These are phyloP conservation scores for Leuctra nigra DNA, from an alignment of 2,888 invertebrate species.

Conservation along the genomic window DNA sequence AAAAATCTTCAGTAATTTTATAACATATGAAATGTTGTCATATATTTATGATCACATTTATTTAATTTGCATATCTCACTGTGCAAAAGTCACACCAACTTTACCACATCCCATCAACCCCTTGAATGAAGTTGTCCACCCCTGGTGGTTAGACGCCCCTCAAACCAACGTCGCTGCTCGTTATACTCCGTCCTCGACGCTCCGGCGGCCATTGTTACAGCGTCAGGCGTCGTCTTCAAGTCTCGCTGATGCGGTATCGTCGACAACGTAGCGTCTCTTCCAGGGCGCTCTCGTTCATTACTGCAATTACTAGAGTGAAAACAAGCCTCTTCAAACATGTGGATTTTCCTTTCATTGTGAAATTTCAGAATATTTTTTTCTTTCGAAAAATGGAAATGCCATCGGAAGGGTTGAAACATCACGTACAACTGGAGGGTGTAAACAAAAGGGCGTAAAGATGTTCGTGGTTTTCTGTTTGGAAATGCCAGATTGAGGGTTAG, in stretches of 20 bases:
- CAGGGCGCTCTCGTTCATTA: not conserved
- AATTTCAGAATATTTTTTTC: no score
- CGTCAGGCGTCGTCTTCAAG: not conserved
- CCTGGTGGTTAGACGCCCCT: not conserved
- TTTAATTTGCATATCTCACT: no score
- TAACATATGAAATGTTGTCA: no score
- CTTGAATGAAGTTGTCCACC: not conserved
- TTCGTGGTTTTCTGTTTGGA: no score
- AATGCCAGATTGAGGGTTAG: no score
- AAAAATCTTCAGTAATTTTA: no score
- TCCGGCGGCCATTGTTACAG: not conserved
- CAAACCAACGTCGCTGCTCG: not conserved
- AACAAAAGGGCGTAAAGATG: not conserved
- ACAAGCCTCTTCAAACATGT: not conserved
- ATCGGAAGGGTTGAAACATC: not conserved
- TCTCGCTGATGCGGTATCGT: not conserved
- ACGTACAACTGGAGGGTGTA: not conserved
- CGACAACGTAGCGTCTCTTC: not conserved
- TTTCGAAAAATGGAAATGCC: not conserved
- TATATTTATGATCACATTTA: no score
- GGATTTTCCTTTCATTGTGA: not conserved
- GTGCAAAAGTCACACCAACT: no score
- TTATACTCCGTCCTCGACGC: not conserved
- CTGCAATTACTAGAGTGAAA: not conserved
- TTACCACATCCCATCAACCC: no score